A percentile compares a stretch with the other conserved stretches of the same genome.
Conservation (phyloP, 2,888 invertebrate species). For the Drosophila anomalipes region DNA sequence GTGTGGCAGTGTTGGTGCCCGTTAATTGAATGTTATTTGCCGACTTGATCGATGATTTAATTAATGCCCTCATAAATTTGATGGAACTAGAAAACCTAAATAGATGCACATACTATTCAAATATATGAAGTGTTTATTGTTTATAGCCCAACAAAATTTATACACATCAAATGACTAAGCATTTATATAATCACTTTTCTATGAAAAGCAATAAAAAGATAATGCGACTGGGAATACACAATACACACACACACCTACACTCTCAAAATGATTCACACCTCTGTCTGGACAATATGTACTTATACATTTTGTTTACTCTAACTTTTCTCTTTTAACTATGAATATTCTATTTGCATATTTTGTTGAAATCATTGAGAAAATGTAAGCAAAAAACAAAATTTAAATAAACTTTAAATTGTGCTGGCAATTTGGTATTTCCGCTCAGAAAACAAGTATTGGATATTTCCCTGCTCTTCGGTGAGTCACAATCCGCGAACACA, state of each 20-base stretch:
- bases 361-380: conserved; percentile 9
- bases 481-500: conserved; percentile 31
- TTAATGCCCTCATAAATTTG: conserved; percentile 42
- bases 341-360: conserved; percentile 51
- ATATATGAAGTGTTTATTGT: conserved; percentile 1
- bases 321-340: conserved; percentile 30
- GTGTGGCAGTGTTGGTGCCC: neutral
- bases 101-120: neutral
- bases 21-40: conserved; percentile 15
- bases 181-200: conserved; percentile 45
- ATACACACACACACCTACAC: neutral
- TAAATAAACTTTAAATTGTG: conserved; percentile 18
- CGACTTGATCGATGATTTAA: conserved; percentile 33
- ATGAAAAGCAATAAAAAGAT: conserved; percentile 40
- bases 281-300: conserved; percentile 4
- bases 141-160: conserved; percentile 18
- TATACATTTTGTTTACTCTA: conserved; percentile 34
- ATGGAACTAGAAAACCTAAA: conserved; percentile 15
- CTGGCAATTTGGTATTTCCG: conserved; percentile 50
- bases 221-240: conserved; percentile 32
- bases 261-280: conserved; percentile 44
- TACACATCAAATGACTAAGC: conserved; percentile 46
- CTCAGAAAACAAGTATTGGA: conserved; percentile 20
- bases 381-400: conserved; percentile 1
- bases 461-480: conserved; percentile 42